Percentiles rank a stretch among this genome's conserved stretches.
phyloP scores from a whole-genome alignment of 1,140 invertebrate genomes.

The Trigoniulus corallinus region DNA sequence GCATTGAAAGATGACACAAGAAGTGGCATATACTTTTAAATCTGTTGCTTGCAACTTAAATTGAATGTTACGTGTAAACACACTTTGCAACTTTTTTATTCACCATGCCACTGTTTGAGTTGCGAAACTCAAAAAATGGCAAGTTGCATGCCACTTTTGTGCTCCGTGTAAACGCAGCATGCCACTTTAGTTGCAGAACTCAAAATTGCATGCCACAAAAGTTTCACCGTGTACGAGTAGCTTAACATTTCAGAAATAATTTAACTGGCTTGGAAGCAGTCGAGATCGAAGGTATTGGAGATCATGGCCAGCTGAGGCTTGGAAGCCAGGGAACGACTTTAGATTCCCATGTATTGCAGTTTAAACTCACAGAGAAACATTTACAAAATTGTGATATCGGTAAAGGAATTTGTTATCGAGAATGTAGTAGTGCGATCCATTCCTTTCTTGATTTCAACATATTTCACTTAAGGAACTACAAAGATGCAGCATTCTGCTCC shows the following conservation, averaged over 20 bases:
- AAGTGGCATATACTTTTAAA: too few relatives aligned
- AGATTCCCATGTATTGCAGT: slow-evolving; percentile 42
- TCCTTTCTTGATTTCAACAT: background rate
- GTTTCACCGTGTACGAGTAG: too few relatives aligned
- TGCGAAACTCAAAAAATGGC: too few relatives aligned
- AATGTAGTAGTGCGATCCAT: background rate
- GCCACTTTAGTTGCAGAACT: too few relatives aligned
- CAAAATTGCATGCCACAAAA: too few relatives aligned
- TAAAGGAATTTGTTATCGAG: slow-evolving; percentile 8
- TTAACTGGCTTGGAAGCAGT: slow-evolving; percentile 78
- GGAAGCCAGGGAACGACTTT: slow-evolving; percentile 73
- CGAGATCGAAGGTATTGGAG: slow-evolving; percentile 61
- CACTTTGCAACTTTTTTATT: too few relatives aligned
- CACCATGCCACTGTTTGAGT: too few relatives aligned
- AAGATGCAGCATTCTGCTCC: slow-evolving; percentile 23
- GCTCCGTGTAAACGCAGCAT: too few relatives aligned
- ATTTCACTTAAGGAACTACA: background rate
- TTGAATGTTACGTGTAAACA: too few relatives aligned
- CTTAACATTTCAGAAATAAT: slow-evolving; percentile 56
- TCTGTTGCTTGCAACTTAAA: too few relatives aligned
- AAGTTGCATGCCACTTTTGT: too few relatives aligned
- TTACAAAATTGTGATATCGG: slow-evolving; percentile 60
- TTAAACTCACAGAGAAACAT: slow-evolving; percentile 70
- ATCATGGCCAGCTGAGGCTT: slow-evolving; percentile 69
- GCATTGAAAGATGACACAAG: too few relatives aligned